These are phyloP conservation scores for Sinocyclocheilus rhinocerous DNA, from an alignment of 2,113 vertebrate genomes.

Conservation along the genomic window DNA sequence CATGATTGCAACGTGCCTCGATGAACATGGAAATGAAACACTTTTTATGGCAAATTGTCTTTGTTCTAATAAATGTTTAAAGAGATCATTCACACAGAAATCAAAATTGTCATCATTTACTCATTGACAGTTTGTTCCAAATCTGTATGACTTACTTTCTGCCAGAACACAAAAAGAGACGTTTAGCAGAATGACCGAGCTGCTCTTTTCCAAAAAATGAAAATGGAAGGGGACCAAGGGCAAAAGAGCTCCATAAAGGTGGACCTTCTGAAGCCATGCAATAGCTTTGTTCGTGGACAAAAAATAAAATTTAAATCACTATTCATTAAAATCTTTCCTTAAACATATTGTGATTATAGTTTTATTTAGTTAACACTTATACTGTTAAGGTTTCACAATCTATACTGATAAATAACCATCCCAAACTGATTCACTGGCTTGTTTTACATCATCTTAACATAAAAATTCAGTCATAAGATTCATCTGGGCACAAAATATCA, in stretches of 20 bases:
- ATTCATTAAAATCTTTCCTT: neutral
- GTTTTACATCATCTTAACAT: too few relatives aligned
- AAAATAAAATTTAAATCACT: neutral
- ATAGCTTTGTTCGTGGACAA: too few relatives aligned
- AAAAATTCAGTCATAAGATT: too few relatives aligned
- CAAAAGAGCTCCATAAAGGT: neutral
- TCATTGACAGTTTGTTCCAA: neutral
- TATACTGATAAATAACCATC: too few relatives aligned
- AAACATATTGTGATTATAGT: neutral
- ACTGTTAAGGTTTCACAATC: too few relatives aligned
- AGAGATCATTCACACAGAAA: neutral
- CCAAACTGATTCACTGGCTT: too few relatives aligned
- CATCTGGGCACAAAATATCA: too few relatives aligned
- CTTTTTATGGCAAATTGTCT: constrained; percentile 27
- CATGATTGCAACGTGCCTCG: constrained; percentile 52
- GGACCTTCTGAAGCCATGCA: too few relatives aligned
- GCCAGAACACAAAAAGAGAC: neutral
- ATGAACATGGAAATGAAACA: constrained; percentile 5
- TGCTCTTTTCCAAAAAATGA: neutral
- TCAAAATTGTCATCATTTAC: neutral
- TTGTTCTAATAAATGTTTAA: constrained; percentile 28
- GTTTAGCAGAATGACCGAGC: neutral
- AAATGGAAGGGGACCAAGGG: neutral
- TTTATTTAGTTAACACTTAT: too few relatives aligned
- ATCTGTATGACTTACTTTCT: neutral